A percentile compares a stretch with the other conserved stretches of the same genome.
phyloP scores from a whole-genome alignment of 2,113 vertebrate species.

The Pholis gunnellus region DNA sequence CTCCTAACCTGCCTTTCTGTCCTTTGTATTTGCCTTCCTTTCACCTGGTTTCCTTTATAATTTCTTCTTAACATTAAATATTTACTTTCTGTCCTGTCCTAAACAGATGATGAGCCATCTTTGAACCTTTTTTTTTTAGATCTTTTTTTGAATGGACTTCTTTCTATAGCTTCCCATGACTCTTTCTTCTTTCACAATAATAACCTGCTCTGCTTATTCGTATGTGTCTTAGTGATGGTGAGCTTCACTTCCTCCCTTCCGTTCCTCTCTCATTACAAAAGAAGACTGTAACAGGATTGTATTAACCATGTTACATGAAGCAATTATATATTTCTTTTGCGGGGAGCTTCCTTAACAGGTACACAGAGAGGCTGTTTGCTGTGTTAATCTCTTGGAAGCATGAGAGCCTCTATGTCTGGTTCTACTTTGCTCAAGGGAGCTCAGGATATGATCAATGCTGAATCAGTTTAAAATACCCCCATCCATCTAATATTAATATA shows the following conservation, averaged over 20 bases:
- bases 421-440: constrained; percentile 21
- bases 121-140: too few relatives aligned
- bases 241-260: background rate
- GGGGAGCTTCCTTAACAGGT: constrained; percentile 13
- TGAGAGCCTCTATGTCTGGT: constrained; percentile 5
- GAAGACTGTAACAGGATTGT: constrained; percentile 7
- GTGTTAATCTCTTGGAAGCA: background rate
- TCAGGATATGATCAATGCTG: constrained; percentile 12
- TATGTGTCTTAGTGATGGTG: background rate
- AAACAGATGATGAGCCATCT: background rate
- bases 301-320: constrained; percentile 37
- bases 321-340: constrained; percentile 20
- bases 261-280: background rate
- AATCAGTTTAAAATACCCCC: constrained; percentile 23
- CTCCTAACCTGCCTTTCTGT: background rate
- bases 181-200: background rate
- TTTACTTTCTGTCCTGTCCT: background rate
- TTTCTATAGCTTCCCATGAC: background rate
- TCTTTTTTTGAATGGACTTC: background rate
- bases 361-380: background rate
- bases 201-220: background rate
- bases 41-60: background rate
- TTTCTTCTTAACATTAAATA: background rate
- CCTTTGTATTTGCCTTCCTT: background rate
- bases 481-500: constrained; percentile 36